These are phyloP conservation scores for Tipula confusa DNA, from an alignment of 2,888 invertebrate species.

Conservation along the genomic window DNA sequence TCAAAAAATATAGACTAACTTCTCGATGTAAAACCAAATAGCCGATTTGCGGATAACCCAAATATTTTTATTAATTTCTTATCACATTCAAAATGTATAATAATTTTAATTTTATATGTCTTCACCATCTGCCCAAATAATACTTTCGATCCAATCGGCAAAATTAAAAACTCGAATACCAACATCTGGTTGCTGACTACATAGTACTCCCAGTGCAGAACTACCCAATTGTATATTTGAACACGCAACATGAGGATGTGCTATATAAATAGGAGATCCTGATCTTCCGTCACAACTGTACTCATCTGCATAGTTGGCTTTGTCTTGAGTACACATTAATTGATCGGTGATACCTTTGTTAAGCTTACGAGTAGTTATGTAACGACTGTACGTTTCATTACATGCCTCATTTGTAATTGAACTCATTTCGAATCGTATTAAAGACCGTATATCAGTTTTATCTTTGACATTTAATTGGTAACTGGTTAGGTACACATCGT, in stretches of 20 bases:
- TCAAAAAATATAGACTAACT: too few relatives aligned
- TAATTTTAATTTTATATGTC: too few relatives aligned
- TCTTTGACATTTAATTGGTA: too few relatives aligned
- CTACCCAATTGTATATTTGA: slow-evolving; percentile 53
- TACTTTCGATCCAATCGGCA: neutral
- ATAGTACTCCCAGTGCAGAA: slow-evolving; percentile 53
- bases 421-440: too few relatives aligned
- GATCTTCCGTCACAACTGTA: slow-evolving; percentile 60
- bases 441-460: too few relatives aligned
- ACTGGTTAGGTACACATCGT: too few relatives aligned
- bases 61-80: too few relatives aligned
- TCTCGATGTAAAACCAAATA: too few relatives aligned
- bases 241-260: slow-evolving; percentile 44
- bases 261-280: slow-evolving; percentile 59
- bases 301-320: slow-evolving; percentile 54
- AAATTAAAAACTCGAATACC: neutral
- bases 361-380: slow-evolving; percentile 39
- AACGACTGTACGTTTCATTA: slow-evolving; percentile 39
- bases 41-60: too few relatives aligned
- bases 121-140: neutral
- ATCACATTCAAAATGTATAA: too few relatives aligned
- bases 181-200: slow-evolving; percentile 39
- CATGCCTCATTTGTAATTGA: slow-evolving; percentile 41
- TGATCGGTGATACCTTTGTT: slow-evolving; percentile 48
- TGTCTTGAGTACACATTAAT: slow-evolving; percentile 35